These are phyloP conservation scores for Puntigrus tetrazona DNA, from an alignment of 2,113 vertebrate genomes.

Conservation along the genomic window DNA sequence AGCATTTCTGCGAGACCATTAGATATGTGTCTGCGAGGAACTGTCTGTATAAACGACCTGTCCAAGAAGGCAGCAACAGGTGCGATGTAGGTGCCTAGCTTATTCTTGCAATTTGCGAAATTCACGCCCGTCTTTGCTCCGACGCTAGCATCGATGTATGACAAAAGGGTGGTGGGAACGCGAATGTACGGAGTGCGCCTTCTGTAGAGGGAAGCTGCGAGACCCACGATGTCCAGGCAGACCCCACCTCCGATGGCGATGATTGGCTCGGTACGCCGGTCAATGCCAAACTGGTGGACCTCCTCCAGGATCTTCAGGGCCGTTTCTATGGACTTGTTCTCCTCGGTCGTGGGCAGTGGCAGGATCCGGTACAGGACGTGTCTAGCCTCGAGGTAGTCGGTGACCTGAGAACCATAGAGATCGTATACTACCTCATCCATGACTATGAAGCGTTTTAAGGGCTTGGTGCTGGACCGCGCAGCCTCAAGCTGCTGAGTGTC, in stretches of 20 bases:
- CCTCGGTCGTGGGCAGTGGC: slow-evolving; percentile 77
- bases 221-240: slow-evolving; percentile 81
- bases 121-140: slow-evolving; percentile 83
- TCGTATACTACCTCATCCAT: slow-evolving; percentile 76
- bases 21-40: slow-evolving; percentile 80
- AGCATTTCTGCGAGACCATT: slow-evolving; percentile 83
- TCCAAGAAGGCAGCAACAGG: slow-evolving; percentile 78
- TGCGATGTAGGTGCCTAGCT: slow-evolving; percentile 79
- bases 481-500: slow-evolving; percentile 70
- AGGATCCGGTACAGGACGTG: slow-evolving; percentile 76
- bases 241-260: slow-evolving; percentile 81
- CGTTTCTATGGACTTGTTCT: slow-evolving; percentile 82
- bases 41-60: slow-evolving; percentile 78
- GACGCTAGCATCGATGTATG: slow-evolving; percentile 80
- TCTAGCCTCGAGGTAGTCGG: slow-evolving; percentile 73
- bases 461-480: slow-evolving; percentile 61
- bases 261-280: slow-evolving; percentile 79
- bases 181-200: slow-evolving; percentile 82
- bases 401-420: slow-evolving; percentile 74
- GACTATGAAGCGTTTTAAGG: slow-evolving; percentile 77
- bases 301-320: slow-evolving; percentile 79
- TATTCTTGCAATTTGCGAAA: slow-evolving; percentile 85
- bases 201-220: slow-evolving; percentile 79
- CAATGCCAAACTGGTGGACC: slow-evolving; percentile 78
- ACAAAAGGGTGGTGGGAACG: slow-evolving; percentile 81